Evolutionary conservation across 2,797 vertebrate genomes (phyloP).

Genomic region (Erpetoichthys calabaricus): DNA sequence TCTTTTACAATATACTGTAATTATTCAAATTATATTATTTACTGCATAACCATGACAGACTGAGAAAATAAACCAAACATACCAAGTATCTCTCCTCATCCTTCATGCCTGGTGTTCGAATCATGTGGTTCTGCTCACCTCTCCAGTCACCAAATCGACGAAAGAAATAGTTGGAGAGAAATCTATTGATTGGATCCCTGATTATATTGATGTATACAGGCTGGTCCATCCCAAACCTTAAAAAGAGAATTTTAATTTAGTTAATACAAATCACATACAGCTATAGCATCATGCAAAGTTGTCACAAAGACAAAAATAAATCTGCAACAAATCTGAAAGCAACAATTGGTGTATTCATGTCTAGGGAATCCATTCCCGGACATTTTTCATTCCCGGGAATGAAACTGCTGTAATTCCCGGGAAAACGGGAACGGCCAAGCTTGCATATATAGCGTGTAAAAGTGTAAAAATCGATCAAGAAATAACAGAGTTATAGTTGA

Average conservation of each 20-base stretch:
- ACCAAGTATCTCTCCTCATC: slow-evolving; percentile 97
- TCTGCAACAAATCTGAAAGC: slow-evolving; percentile 7
- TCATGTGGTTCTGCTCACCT: slow-evolving; percentile 94
- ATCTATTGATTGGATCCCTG: slow-evolving; percentile 86
- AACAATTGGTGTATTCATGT: slow-evolving; percentile 1
- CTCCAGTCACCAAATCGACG: slow-evolving; percentile 96
- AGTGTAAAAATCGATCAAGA: no score
- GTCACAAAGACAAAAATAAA: not conserved
- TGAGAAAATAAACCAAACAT: slow-evolving; percentile 26
- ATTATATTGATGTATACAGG: slow-evolving; percentile 97
- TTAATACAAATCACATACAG: not conserved
- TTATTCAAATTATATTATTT: no score
- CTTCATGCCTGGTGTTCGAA: slow-evolving; percentile 92
- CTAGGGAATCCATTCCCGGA: no score
- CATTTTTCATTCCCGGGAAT: no score
- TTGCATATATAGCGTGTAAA: no score
- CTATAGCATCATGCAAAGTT: no score
- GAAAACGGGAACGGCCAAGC: no score
- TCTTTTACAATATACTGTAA: no score
- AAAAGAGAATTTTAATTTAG: slow-evolving; percentile 12
- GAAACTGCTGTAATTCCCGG: no score
- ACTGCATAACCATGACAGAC: no score
- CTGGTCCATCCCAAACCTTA: slow-evolving; percentile 89
- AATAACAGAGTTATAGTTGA: no score
- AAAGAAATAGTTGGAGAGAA: slow-evolving; percentile 97